Conservation (phyloP, 2,888 invertebrate species). For the Alitta virens region DNA sequence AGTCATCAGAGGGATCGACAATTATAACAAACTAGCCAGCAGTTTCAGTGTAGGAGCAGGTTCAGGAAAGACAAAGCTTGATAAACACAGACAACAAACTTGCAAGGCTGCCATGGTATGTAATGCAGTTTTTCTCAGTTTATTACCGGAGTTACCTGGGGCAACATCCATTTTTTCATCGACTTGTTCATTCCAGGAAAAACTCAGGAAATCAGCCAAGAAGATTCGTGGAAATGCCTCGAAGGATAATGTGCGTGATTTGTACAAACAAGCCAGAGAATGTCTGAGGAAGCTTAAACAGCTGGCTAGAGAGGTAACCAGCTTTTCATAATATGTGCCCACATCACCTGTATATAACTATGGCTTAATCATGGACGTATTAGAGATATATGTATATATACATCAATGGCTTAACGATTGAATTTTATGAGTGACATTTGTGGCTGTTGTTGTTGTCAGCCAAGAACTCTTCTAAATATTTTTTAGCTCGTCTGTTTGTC, state of each 20-base stretch:
- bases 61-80: constrained; percentile 32
- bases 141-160: too few relatives aligned
- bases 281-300: constrained; percentile 20
- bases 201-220: constrained; percentile 11
- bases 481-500: too few relatives aligned
- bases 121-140: too few relatives aligned
- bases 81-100: constrained; percentile 28
- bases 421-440: too few relatives aligned
- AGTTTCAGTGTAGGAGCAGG: constrained; percentile 22
- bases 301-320: constrained; percentile 26
- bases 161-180: neutral
- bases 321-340: too few relatives aligned
- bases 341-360: too few relatives aligned
- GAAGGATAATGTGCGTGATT: constrained; percentile 20
- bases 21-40: constrained; percentile 18
- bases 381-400: too few relatives aligned
- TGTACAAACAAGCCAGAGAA: constrained; percentile 19
- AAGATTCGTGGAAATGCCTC: constrained; percentile 6
- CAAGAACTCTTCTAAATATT: too few relatives aligned
- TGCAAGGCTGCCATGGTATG: constrained; percentile 28
- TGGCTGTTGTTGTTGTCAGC: too few relatives aligned
- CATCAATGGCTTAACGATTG: too few relatives aligned
- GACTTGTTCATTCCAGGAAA: constrained; percentile 8
- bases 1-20: constrained; percentile 9
- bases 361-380: too few relatives aligned